Evolutionary conservation across 2,113 vertebrate species (phyloP).

Genomic region (Phrynosoma blainvillii): DNA sequence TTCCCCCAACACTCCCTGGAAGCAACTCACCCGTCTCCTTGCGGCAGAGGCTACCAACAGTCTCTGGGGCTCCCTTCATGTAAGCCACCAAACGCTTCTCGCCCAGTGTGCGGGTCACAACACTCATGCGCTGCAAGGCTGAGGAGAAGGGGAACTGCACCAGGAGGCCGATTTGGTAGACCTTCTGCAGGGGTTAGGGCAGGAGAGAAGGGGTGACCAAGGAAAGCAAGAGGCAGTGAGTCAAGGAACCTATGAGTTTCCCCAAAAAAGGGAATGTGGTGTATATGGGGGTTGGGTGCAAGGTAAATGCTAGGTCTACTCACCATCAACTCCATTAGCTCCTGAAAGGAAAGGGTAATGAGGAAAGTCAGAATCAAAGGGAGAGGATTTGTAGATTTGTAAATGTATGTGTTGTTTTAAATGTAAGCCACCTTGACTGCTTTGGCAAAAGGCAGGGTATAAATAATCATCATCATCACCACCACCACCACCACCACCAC

Average conservation of each 20-base stretch:
- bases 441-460: too few relatives aligned
- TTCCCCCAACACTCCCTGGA: background rate
- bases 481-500: background rate
- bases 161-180: constrained; percentile 55
- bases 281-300: too few relatives aligned
- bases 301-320: background rate
- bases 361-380: background rate
- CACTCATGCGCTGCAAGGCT: constrained; percentile 62
- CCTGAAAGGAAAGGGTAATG: background rate
- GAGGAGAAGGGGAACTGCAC: constrained; percentile 69
- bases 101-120: constrained; percentile 60
- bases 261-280: too few relatives aligned
- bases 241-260: too few relatives aligned
- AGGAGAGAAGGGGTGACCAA: accelerated
- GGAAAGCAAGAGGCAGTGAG: too few relatives aligned
- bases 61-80: constrained; percentile 68
- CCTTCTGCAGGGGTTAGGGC: background rate
- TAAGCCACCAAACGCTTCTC: constrained; percentile 54
- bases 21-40: constrained; percentile 46
- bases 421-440: too few relatives aligned
- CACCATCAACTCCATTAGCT: constrained; percentile 25
- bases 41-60: constrained; percentile 56
- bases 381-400: background rate
- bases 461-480: background rate
- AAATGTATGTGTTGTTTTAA: too few relatives aligned